Conservation (phyloP, 2,797 vertebrate species). For the Argya squamiceps region DNA sequence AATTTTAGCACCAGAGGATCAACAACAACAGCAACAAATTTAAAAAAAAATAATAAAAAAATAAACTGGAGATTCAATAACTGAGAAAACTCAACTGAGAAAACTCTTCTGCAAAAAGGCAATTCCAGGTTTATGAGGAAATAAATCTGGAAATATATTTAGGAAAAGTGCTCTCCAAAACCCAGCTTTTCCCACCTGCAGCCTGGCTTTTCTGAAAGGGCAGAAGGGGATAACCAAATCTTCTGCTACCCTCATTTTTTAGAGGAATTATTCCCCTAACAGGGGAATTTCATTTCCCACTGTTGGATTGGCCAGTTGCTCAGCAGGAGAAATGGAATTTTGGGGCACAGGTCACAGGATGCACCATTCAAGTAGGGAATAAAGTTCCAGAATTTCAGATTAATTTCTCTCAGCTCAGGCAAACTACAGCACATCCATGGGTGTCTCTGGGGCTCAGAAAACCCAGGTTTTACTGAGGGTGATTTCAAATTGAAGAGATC, state of each 20-base stretch:
- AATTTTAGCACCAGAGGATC: background rate
- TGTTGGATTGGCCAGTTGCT: background rate
- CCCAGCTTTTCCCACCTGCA: background rate
- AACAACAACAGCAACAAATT: background rate
- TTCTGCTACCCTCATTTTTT: background rate
- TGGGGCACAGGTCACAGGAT: background rate
- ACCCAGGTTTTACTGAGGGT: accelerated
- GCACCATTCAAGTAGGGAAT: background rate
- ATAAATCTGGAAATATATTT: background rate
- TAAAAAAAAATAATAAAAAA: too few relatives aligned
- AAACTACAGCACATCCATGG: background rate
- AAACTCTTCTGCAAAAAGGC: background rate
- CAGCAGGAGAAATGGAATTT: background rate
- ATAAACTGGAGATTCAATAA: background rate
- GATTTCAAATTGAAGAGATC: background rate
- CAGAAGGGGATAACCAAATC: background rate
- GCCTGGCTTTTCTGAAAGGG: background rate
- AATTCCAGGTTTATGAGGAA: background rate
- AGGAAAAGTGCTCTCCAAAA: background rate
- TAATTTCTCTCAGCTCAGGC: background rate
- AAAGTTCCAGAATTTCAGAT: background rate
- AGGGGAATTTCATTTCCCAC: background rate
- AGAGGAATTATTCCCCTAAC: background rate
- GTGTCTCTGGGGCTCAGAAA: background rate
- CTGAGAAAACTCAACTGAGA: background rate